phyloP scores from a whole-genome alignment of 2,888 invertebrate species.

The Mylabris sibirica region DNA sequence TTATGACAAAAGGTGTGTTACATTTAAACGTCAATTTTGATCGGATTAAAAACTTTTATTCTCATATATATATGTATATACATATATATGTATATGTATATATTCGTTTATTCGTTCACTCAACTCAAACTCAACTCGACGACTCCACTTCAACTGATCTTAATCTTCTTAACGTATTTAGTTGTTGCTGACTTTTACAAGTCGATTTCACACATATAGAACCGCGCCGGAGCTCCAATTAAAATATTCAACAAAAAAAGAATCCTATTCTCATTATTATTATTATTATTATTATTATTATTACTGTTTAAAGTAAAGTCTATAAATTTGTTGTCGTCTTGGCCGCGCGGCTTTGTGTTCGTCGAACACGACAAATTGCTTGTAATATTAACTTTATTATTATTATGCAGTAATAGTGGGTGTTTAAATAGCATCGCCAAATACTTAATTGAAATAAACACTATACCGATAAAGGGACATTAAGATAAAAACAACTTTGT shows the following conservation, averaged over 20 bases:
- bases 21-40: slow-evolving; percentile 52
- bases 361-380: slow-evolving; percentile 39
- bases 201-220: slow-evolving; percentile 48
- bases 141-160: slow-evolving; percentile 29
- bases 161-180: slow-evolving; percentile 51
- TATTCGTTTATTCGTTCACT: not conserved
- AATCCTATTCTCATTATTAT: not conserved
- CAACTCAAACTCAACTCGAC: too few relatives aligned
- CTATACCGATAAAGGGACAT: slow-evolving; percentile 53
- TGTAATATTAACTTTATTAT: slow-evolving; percentile 48
- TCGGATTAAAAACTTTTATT: slow-evolving; percentile 50
- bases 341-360: not conserved
- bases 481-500: slow-evolving; percentile 55
- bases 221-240: slow-evolving; percentile 37
- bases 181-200: slow-evolving; percentile 45
- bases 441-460: slow-evolving; percentile 60
- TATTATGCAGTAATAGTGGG: slow-evolving; percentile 42
- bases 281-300: not conserved
- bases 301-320: not conserved
- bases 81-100: too few relatives aligned
- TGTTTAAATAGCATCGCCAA: slow-evolving; percentile 55
- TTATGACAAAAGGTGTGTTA: slow-evolving; percentile 42
- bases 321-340: not conserved
- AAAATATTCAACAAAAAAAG: slow-evolving; percentile 38
- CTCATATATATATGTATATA: too few relatives aligned